Percentiles rank a stretch among this genome's conserved stretches.
These are phyloP conservation scores for Drosophila trapezifrons DNA, from an alignment of 1,140 invertebrate genomes.

Conservation along the genomic window DNA sequence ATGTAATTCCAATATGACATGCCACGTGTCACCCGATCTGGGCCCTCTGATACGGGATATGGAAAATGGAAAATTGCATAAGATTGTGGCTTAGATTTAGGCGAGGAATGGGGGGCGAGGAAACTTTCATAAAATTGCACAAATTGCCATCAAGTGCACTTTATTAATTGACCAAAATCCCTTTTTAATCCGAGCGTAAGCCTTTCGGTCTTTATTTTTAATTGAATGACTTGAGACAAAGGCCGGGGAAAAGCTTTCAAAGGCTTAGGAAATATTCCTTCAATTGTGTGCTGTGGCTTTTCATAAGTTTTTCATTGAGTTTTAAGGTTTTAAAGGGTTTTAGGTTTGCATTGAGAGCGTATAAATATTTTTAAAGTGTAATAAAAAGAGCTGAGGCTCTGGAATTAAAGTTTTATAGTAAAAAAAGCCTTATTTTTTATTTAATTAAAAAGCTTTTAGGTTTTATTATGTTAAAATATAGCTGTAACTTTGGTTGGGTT, in stretches of 20 bases:
- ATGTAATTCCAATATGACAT: conserved; percentile 56
- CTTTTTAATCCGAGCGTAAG: not conserved
- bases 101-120: not conserved
- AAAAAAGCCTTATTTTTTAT: no score
- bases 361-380: no score
- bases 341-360: no score
- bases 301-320: not conserved
- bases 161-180: conserved; percentile 19
- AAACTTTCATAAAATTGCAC: not conserved
- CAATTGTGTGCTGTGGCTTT: not conserved
- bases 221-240: not conserved
- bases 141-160: not conserved
- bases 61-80: conserved; percentile 39
- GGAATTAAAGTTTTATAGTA: no score
- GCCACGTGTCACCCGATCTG: conserved; percentile 48
- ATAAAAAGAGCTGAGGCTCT: no score
- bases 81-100: conserved; percentile 10
- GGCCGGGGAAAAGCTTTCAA: no score
- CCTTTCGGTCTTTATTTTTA: not conserved
- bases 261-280: not conserved
- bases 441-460: no score
- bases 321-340: no score
- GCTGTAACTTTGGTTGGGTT: no score
- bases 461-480: no score
- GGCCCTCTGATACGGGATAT: conserved; percentile 23